These are phyloP conservation scores for human (Homo sapiens) DNA, from an alignment of 2,113 vertebrate species.

Conservation along the genomic window GRCh38 chr2:144236001-144236500, in stretches of 20 bases:
- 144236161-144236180: slow-evolving; percentile 9
- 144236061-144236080: not conserved
- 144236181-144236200: slow-evolving; percentile 24
- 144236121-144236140: not conserved
- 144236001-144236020: not conserved
- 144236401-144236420: not conserved
- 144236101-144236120: slow-evolving; percentile 35
- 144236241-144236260: not conserved
- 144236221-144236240: not conserved
- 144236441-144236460: not conserved
- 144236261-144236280: not conserved
- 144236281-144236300: not conserved
- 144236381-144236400: not conserved
- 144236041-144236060: not conserved
- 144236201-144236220: not conserved
- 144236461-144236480: not conserved
- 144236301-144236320: not conserved
- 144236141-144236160: slow-evolving; percentile 23
- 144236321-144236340: not conserved
- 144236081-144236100: not conserved
- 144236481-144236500: slow-evolving; percentile 2
- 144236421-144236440: not conserved
- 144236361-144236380: not conserved
- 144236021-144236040: not conserved
- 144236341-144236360: not conserved